Evolutionary conservation across 2,888 invertebrate genomes (phyloP).

Genomic region (Anoncus sp.): DNA sequence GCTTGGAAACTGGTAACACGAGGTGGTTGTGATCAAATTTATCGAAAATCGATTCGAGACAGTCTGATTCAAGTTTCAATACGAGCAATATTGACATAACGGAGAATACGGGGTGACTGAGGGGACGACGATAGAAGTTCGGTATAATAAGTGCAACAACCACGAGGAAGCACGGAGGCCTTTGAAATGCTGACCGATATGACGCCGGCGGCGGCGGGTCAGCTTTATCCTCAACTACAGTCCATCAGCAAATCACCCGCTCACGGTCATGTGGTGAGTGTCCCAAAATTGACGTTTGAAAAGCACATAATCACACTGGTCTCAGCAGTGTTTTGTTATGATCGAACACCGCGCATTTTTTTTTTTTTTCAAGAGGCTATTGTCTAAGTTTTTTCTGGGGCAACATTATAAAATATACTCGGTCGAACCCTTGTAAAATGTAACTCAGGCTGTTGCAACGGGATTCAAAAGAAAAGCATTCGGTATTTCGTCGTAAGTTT

Average conservation of each 20-base stretch:
- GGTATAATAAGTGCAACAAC: conserved; percentile 48
- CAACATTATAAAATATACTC: background rate
- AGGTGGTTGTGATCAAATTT: conserved; percentile 11
- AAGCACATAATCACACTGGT: conserved; percentile 2
- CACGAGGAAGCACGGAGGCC: conserved; percentile 65
- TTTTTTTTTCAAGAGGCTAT: background rate
- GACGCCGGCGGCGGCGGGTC: conserved; percentile 83
- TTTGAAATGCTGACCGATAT: conserved; percentile 82
- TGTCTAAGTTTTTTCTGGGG: background rate
- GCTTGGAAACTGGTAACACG: conserved; percentile 15
- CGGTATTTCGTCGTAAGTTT: background rate
- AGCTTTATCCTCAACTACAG: conserved; percentile 82
- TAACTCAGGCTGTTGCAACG: background rate
- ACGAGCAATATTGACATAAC: background rate
- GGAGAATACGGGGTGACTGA: background rate
- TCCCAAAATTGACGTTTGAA: conserved; percentile 39
- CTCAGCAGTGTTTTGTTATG: background rate
- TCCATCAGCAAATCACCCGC: conserved; percentile 81
- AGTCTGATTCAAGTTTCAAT: background rate
- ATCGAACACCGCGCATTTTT: background rate
- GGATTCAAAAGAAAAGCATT: background rate
- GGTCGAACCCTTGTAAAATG: background rate
- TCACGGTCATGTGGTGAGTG: conserved; percentile 82
- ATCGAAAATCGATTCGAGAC: background rate
- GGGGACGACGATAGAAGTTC: conserved; percentile 9